phyloP scores from a whole-genome alignment of 2,797 vertebrate species.

The Halcyon smyrnensis region DNA sequence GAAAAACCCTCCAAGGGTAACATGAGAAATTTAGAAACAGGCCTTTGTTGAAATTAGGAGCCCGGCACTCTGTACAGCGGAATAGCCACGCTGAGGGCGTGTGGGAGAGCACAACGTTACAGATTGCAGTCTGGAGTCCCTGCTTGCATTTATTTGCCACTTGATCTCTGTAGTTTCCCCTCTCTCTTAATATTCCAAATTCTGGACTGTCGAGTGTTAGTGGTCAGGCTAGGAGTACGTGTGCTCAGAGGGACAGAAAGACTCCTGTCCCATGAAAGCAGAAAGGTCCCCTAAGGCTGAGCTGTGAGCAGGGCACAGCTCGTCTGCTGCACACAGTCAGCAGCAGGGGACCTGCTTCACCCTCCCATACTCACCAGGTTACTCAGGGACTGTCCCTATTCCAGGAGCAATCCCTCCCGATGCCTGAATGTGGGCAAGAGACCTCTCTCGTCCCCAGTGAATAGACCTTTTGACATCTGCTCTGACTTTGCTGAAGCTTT shows the following conservation, averaged over 20 bases:
- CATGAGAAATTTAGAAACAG: background rate
- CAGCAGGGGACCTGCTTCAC: background rate
- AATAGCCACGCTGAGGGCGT: background rate
- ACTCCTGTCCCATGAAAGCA: background rate
- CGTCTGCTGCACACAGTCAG: accelerated
- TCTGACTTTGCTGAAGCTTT: background rate
- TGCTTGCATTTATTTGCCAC: background rate
- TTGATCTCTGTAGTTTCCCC: background rate
- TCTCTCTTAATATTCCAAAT: background rate
- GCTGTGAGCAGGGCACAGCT: background rate
- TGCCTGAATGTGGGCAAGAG: background rate
- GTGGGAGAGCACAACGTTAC: background rate
- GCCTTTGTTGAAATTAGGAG: background rate
- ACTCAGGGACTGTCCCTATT: accelerated
- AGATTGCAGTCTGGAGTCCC: background rate
- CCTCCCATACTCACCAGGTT: accelerated
- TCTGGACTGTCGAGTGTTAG: background rate
- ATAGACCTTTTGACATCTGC: background rate
- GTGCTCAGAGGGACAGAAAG: background rate
- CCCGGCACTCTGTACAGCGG: background rate
- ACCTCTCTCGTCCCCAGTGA: background rate
- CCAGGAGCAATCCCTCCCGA: background rate
- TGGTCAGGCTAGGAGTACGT: background rate
- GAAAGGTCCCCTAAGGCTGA: background rate
- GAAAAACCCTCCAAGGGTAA: background rate